Base-by-base conservation (phyloP, 2,797 vertebrate genomes). In the Meriones psammophilus region DNA sequence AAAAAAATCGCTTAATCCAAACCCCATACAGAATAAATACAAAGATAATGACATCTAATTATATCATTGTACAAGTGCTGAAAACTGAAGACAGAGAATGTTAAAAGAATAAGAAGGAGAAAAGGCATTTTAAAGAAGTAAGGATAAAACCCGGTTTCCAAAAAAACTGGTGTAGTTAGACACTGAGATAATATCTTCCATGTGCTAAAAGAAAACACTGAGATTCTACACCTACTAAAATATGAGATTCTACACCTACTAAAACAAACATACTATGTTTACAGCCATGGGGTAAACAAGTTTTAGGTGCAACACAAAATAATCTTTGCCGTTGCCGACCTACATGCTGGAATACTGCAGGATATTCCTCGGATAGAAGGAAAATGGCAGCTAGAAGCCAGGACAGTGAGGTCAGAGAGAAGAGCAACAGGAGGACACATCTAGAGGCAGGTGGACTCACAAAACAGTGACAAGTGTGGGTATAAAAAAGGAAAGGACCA, bases 141-240 rank as follows among this genome's bases (percentile, higher is more conserved):
- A 92, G 94, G 79, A 81, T 91, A 96, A 95, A 69, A 58, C 28
- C 64, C 56, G 39, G 60, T 94, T 95, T 90, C 80, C 80, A 93
- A 83, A 89, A 69, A 95, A 87, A 73, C 46, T 71, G 1, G 66
- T n/a, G 18, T 92, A 83, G 56, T 73, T 85, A 36, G 85, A 86
- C 62, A 86, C 33, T 83, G 62, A 68, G 42, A 81, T 50, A 66
- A 69, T 42, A 71, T 84, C 58, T 88, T 68, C 74, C 86, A 60
- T 30, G 56, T 68, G 39, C 86, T 90, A 28, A 94, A 68, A 80
- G 74, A 87, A 54, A 95, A 30, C 28, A 50, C 71, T 74, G 42
- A 58, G 93, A 92, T n/a, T 85, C 62, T 89, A 68, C 66, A 89
- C 12, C 74, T 56, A 76, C 36, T 39, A 39, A 39, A 42, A 42